Evolutionary conservation across 2,797 vertebrate species (phyloP).

Genomic region (Petrocephalus schoutedeni): DNA sequence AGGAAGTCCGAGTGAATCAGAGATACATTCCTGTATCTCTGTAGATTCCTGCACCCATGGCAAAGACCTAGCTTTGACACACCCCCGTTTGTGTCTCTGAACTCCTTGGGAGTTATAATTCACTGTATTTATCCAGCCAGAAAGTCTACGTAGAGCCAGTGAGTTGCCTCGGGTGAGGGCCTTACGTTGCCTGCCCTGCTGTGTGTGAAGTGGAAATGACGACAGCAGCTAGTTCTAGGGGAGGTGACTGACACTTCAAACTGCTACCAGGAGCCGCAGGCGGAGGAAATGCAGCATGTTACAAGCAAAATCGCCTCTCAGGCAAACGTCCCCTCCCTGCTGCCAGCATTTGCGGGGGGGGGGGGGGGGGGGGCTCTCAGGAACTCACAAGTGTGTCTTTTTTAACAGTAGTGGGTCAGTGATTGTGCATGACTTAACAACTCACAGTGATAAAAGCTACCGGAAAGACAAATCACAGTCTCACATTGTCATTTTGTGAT

Average conservation of each 20-base stretch:
- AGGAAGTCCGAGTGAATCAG: neutral
- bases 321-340: neutral
- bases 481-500: neutral
- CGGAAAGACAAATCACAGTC: neutral
- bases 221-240: neutral
- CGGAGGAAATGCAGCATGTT: neutral
- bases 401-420: neutral
- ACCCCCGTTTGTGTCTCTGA: slow-evolving; percentile 12
- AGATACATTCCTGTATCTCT: neutral
- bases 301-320: neutral
- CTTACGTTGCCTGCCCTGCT: neutral
- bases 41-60: neutral
- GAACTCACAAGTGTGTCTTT: neutral
- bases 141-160: neutral
- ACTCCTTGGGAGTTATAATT: slow-evolving; percentile 14
- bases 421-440: neutral
- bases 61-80: slow-evolving; percentile 5
- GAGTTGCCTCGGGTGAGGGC: neutral
- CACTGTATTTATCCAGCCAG: slow-evolving; percentile 9
- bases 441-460: neutral
- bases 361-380: neutral
- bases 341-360: neutral
- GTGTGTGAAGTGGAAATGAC: slow-evolving; percentile 13
- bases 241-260: slow-evolving; percentile 12
- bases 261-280: neutral